Evolutionary conservation across 1,140 invertebrate species (phyloP).

Genomic region (Melitaea cinxia): DNA sequence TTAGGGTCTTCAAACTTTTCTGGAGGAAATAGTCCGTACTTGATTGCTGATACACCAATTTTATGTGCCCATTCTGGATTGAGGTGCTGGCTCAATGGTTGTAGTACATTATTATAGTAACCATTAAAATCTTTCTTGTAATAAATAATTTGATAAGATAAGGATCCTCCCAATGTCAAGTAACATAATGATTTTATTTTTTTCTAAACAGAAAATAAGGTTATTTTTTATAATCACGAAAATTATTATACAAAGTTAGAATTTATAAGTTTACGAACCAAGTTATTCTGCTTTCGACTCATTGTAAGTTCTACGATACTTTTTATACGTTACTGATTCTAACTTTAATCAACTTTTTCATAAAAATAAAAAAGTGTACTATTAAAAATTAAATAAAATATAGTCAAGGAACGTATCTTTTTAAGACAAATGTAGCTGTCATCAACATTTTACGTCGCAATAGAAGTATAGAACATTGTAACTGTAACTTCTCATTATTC

Average conservation of each 20-base stretch:
- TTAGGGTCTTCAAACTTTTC: conserved; percentile 83
- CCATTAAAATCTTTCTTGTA: conserved; percentile 87
- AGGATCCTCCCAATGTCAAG: conserved; percentile 83
- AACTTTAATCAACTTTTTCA: too few relatives aligned
- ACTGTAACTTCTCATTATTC: too few relatives aligned
- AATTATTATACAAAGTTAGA: not conserved
- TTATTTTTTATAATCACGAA: too few relatives aligned
- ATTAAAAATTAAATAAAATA: too few relatives aligned
- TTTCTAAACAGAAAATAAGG: conserved; percentile 76
- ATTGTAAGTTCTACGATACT: too few relatives aligned
- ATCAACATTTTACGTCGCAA: too few relatives aligned
- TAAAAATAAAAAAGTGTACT: too few relatives aligned
- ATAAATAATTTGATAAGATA: conserved; percentile 85
- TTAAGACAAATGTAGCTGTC: too few relatives aligned
- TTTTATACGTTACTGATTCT: too few relatives aligned
- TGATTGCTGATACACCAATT: conserved; percentile 87
- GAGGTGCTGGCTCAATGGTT: conserved; percentile 86
- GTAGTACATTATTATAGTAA: conserved; percentile 88
- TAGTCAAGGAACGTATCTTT: too few relatives aligned
- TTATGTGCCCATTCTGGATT: conserved; percentile 92
- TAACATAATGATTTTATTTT: conserved; percentile 81
- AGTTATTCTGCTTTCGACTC: conserved; percentile 36
- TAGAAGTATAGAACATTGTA: too few relatives aligned
- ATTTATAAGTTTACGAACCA: conserved; percentile 20
- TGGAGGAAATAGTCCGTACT: conserved; percentile 87